phyloP scores from a whole-genome alignment of 2,113 vertebrate species.

The Rhinolophus ferrumequinum region DNA sequence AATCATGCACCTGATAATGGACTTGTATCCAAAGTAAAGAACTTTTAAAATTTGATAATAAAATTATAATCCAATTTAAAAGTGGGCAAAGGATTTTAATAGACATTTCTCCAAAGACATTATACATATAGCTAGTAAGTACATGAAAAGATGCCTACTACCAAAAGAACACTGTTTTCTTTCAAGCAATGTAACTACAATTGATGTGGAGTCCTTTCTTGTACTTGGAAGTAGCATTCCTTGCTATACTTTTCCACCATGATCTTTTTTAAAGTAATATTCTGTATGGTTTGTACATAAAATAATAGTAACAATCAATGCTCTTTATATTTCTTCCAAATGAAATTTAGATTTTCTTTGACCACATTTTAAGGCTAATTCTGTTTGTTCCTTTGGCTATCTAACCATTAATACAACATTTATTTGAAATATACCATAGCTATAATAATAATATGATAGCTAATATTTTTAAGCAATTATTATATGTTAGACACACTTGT shows the following conservation, averaged over 20 bases:
- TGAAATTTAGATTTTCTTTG: background rate
- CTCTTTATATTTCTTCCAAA: constrained; percentile 2
- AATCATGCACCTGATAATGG: background rate
- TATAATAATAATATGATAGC: background rate
- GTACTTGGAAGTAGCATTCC: background rate
- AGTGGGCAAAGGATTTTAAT: background rate
- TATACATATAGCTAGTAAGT: background rate
- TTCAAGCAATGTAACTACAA: background rate
- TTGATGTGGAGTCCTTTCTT: background rate
- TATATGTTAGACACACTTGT: background rate
- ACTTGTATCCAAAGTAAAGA: background rate
- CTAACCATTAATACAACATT: background rate
- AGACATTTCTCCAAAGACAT: background rate
- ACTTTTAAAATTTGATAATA: background rate
- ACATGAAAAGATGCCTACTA: background rate
- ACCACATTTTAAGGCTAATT: background rate
- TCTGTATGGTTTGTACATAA: background rate
- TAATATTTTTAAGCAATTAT: background rate
- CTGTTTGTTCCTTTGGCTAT: background rate
- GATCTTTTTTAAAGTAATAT: background rate
- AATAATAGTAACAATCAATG: background rate
- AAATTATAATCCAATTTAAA: constrained; percentile 17
- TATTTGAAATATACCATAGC: background rate
- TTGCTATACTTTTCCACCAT: background rate
- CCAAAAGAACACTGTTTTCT: background rate